phyloP scores from a whole-genome alignment of 2,888 invertebrate genomes.

The Callosobruchus maculatus region DNA sequence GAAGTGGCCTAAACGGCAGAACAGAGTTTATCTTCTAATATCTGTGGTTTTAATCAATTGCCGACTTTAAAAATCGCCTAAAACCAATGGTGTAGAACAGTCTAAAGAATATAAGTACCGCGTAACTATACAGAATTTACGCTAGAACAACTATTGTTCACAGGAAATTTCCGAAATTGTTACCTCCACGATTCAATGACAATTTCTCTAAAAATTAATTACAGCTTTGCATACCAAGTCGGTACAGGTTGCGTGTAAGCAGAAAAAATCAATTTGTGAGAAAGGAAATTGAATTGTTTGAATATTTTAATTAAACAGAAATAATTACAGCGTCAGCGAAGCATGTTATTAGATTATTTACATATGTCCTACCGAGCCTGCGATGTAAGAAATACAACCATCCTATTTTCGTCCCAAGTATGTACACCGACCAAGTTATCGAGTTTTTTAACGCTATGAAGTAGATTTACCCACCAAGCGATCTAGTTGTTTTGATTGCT shows the following conservation, averaged over 20 bases:
- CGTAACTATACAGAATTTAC: background rate
- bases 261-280: background rate
- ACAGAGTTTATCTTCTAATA: too few relatives aligned
- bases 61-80: too few relatives aligned
- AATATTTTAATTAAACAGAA: conserved; percentile 15
- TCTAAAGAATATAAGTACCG: too few relatives aligned
- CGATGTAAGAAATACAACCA: background rate
- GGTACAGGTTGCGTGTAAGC: background rate
- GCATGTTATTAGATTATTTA: conserved; percentile 8
- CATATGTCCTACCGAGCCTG: background rate
- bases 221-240: background rate
- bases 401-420: background rate
- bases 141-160: background rate
- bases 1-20: too few relatives aligned
- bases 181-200: background rate
- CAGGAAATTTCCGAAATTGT: background rate
- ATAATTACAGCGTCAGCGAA: conserved; percentile 12
- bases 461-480: too few relatives aligned
- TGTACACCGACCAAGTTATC: background rate
- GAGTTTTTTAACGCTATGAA: too few relatives aligned
- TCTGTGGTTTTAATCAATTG: too few relatives aligned
- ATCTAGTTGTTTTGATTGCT: too few relatives aligned
- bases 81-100: too few relatives aligned
- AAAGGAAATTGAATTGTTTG: background rate
- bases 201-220: background rate